Conservation (phyloP, 2,888 invertebrate genomes). For the Chrysina gloriosa region DNA sequence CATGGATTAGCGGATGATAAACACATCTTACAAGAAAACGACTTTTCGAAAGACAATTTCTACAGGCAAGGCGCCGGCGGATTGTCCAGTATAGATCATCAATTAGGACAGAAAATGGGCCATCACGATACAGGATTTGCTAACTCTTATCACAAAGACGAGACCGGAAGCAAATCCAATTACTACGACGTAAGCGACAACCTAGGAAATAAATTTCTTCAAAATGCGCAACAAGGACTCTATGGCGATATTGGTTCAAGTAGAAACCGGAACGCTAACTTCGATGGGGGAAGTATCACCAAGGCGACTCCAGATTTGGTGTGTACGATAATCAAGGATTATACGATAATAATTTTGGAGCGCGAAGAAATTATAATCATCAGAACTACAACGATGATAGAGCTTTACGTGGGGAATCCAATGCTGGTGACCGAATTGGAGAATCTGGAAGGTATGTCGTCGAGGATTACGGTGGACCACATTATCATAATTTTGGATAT, state of each 20-base stretch:
- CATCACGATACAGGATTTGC: conserved; percentile 77
- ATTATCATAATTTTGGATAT: conserved; percentile 16
- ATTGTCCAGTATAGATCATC: conserved; percentile 54
- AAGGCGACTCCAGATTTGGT: conserved; percentile 54
- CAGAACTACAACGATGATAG: conserved; percentile 57
- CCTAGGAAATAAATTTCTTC: conserved; percentile 61
- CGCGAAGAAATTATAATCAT: conserved; percentile 55
- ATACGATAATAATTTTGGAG: conserved; percentile 55
- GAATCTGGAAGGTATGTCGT: conserved; percentile 48
- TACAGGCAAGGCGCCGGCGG: conserved; percentile 56
- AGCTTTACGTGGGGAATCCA: conserved; percentile 47
- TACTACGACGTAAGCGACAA: conserved; percentile 74
- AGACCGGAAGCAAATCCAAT: conserved; percentile 75
- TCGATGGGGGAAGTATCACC: conserved; percentile 57
- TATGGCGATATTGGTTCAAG: conserved; percentile 56
- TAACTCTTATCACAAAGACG: conserved; percentile 77
- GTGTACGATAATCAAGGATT: conserved; percentile 56
- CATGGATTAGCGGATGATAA: conserved; percentile 56
- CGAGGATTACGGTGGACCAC: conserved; percentile 13
- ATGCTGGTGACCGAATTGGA: conserved; percentile 51
- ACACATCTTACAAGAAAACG: conserved; percentile 55
- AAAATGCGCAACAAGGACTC: conserved; percentile 57
- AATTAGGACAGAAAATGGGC: conserved; percentile 72
- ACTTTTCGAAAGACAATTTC: conserved; percentile 57
- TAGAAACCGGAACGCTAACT: conserved; percentile 44